These are phyloP conservation scores for Sebastes oblongus DNA, from an alignment of 2,797 vertebrate genomes.

Conservation along the genomic window DNA sequence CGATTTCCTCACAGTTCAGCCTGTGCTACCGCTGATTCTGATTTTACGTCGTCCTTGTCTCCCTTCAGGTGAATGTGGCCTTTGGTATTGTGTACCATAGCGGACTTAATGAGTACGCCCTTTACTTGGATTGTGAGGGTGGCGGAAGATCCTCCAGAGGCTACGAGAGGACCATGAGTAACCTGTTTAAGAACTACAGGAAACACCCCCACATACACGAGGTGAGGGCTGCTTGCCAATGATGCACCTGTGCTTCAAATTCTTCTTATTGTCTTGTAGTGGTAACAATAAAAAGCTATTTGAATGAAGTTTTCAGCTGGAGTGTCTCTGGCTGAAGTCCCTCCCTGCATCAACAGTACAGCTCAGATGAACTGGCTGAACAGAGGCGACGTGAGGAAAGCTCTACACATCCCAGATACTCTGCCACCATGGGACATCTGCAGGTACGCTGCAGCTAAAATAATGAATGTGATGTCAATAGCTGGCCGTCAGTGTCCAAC, in stretches of 20 bases:
- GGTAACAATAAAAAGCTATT: background rate
- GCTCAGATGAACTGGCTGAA: constrained; percentile 83
- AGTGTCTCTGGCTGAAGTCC: constrained; percentile 49
- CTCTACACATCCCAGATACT: constrained; percentile 78
- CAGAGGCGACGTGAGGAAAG: constrained; percentile 81
- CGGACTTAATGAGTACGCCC: constrained; percentile 81
- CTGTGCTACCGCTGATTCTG: background rate
- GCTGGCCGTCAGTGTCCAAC: background rate
- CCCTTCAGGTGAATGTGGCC: constrained; percentile 68
- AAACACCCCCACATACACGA: constrained; percentile 29
- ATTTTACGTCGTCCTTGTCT: background rate
- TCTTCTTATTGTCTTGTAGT: background rate
- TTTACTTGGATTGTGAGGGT: constrained; percentile 83
- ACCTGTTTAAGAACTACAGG: constrained; percentile 74
- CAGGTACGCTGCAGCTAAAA: constrained; percentile 63
- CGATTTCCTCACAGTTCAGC: background rate
- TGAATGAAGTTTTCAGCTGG: constrained; percentile 30
- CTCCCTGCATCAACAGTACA: constrained; percentile 82
- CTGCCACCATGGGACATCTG: constrained; percentile 82
- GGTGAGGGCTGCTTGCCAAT: constrained; percentile 33
- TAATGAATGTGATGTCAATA: background rate
- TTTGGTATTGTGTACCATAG: constrained; percentile 75
- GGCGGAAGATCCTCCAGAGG: constrained; percentile 28
- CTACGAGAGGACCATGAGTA: constrained; percentile 73
- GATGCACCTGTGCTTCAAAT: background rate